Percentiles rank a stretch among this genome's conserved stretches.
Evolutionary conservation across 53 echinoderm and acorn worm genomes (phyloP).

Genomic region (Henricia sp.): DNA sequence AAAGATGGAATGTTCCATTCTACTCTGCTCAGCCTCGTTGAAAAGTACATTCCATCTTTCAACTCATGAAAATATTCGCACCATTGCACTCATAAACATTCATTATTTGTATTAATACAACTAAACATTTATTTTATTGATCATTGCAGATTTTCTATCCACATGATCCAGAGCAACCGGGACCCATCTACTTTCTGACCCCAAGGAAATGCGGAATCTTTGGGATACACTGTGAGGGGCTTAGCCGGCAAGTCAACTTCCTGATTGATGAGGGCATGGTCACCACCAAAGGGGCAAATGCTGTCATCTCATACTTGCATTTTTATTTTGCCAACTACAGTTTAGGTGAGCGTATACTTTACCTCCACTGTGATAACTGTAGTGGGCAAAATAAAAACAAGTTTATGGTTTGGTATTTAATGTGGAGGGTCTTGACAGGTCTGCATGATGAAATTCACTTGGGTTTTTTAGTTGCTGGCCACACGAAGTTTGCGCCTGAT

Average conservation of each 20-base stretch:
- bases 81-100: too few species aligned
- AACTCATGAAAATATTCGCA: too few species aligned
- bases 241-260: conserved; percentile 65
- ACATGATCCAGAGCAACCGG: conserved; percentile 64
- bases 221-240: conserved; percentile 65
- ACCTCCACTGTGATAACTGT: conserved; percentile 72
- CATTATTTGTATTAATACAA: too few species aligned
- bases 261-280: conserved; percentile 65
- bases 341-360: conserved; percentile 48
- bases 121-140: too few species aligned
- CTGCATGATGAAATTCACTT: conserved; percentile 12
- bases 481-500: conserved; percentile 73
- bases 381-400: conserved; percentile 71
- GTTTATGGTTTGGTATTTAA: conserved; percentile 45
- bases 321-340: conserved; percentile 58
- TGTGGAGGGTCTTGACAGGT: conserved; percentile 27
- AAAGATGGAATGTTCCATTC: too few species aligned
- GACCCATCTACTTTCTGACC: conserved; percentile 66
- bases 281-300: conserved; percentile 62
- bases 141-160: conserved; percentile 71
- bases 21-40: too few species aligned
- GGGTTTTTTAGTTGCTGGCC: conserved; percentile 58
- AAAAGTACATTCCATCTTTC: too few species aligned
- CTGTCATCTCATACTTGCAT: conserved; percentile 69
- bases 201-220: conserved; percentile 70